Evolutionary conservation across 2,888 invertebrate species (phyloP).

Genomic region (Crepidodera aurea): DNA sequence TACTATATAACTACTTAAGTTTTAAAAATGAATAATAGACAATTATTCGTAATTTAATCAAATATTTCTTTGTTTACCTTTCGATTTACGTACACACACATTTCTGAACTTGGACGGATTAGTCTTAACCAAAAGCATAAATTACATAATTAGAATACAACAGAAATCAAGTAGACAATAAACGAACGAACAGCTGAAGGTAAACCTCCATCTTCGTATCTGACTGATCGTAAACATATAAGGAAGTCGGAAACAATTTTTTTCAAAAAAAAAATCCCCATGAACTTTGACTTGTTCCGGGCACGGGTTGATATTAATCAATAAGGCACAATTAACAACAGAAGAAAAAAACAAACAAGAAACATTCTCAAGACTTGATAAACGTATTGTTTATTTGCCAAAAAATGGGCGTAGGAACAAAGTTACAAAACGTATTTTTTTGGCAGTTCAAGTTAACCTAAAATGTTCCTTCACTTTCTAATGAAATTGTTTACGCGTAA

Average conservation of each 20-base stretch:
- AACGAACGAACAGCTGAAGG: background rate
- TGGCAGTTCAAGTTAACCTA: too few relatives aligned
- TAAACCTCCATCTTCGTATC: background rate
- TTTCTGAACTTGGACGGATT: background rate
- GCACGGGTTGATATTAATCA: background rate
- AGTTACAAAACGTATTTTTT: too few relatives aligned
- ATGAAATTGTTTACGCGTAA: too few relatives aligned
- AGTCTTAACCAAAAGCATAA: background rate
- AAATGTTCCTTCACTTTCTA: too few relatives aligned
- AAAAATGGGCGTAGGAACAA: too few relatives aligned
- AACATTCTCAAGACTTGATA: too few relatives aligned
- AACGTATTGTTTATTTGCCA: too few relatives aligned
- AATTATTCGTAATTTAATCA: too few relatives aligned
- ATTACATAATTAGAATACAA: background rate
- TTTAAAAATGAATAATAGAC: too few relatives aligned
- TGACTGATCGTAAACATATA: background rate
- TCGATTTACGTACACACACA: background rate
- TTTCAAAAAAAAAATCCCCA: background rate
- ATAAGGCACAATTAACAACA: too few relatives aligned
- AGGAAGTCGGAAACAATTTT: background rate
- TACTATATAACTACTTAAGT: too few relatives aligned
- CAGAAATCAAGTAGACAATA: background rate
- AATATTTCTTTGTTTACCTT: background rate
- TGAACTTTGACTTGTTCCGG: slow-evolving; percentile 1
- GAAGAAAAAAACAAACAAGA: too few relatives aligned